Evolutionary conservation across 2,797 vertebrate genomes (phyloP), one percentile per base, ranked within the genome.

Genomic region (Gila robusta): DNA sequence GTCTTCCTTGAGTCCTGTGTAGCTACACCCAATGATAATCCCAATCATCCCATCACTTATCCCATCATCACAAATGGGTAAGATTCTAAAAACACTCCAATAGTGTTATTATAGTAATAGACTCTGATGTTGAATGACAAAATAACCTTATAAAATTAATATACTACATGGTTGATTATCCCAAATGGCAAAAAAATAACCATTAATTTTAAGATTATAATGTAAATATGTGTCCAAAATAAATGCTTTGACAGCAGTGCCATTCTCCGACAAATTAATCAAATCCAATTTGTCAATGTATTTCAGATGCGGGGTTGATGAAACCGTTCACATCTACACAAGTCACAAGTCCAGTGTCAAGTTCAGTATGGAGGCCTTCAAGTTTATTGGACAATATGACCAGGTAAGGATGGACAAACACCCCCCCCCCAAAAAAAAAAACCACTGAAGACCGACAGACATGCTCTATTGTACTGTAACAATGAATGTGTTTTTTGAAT

Each of bases 311-410:
- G 39, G 2, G 1, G 39, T 86, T 74, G 95, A 95, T 82, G n/a
- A 88, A 1, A 95, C 95, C 0, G 59, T 94, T 73, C 1, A 77
- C 1, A 77, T 90, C 56, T 79, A 93, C 79, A 0, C 77, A 52
- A 3, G 4, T 21, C 47, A 89, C 6, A 0, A 69, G 2, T 87
- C 44, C 5, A 73, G 89, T 0, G 94, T 93, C 88, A 41, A 39
- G 74, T 93, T 96, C 91, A 92, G 93, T 90, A 78, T 95, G 54
- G 91, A 95, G 73, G 94, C 94, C 76, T 96, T 96, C 90, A 89
- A 93, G 66, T 96, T 96, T 88, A 95, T 95, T 37, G 94, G 95
- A 56, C 0, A 89, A 35, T 89, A 93, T 35, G 89, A 94, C 70
- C 92, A 95, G 90, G 95, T 94, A 82, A 87, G 49, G 16, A 37